Base-by-base conservation (phyloP, 92 coral and sea anemone genomes). In the Parazoanthus darwini region DNA sequence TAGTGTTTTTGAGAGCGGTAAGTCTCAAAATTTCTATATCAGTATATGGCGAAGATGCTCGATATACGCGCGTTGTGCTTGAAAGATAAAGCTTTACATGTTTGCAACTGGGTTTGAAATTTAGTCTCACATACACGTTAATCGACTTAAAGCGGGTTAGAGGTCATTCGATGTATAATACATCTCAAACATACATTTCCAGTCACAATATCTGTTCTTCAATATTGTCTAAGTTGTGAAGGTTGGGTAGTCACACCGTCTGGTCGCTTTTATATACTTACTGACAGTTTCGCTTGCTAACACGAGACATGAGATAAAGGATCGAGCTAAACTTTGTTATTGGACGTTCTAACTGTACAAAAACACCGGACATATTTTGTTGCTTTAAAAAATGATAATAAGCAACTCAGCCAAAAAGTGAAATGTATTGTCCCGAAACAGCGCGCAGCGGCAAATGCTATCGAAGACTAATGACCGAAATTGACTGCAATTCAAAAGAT, bases 101-200 rank as follows among this genome's bases (percentile, higher is more conserved):
- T 72, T 70, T 84, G 51, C 71, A 80, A 58, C 85, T 58, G 85
- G 25, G 72, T 13, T 29, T 1, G 85, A 80, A 80, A 80, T 36
- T 80, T 56, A 80, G 85, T 16, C 63, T 29, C 38, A 33, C 37
- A 84, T 71, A 33, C 37, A 84, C 46, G 54, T 44, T 63, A 84
- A 84, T 84, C 79, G 63, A 84, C 79, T 84, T 71, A 84, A 67
- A 56, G 77, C 42, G 4, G 78, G 79, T 72, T 84, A 54, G 38
- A 71, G 87, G 87, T 84, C 79, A 84, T 67, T 10, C 42, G 43
- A 33, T 67, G 86, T 67, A 82, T 82, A 37, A 26, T 18, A 82
- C 86, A 36, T 33, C 16, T n/a, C 74, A 56, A 48, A 72, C 39
- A 84, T 8, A 70, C 79, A 35, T 43, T 83, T 82, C 63, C 87